A percentile compares a stretch with the other conserved stretches of the same genome.
Evolutionary conservation across 1,140 invertebrate genomes (phyloP).

Genomic region (Dermatophagoides farinae): DNA sequence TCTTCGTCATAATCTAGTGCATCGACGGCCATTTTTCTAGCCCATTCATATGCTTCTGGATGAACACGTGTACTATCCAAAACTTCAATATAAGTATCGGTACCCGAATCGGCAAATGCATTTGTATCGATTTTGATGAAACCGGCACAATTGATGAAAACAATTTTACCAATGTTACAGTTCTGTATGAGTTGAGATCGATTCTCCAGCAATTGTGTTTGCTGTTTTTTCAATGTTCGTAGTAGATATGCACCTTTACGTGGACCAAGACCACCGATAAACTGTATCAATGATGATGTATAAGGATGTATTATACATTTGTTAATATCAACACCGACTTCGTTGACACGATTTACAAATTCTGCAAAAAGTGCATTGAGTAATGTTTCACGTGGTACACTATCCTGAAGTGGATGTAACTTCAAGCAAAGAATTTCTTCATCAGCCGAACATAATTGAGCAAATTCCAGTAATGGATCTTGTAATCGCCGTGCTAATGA

Average conservation of each 20-base stretch:
- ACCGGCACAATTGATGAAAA: slow-evolving; percentile 96
- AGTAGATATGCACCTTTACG: slow-evolving; percentile 76
- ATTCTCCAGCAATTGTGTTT: slow-evolving; percentile 82
- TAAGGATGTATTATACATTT: slow-evolving; percentile 65
- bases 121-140: slow-evolving; percentile 98
- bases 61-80: slow-evolving; percentile 92
- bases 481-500: slow-evolving; percentile 75
- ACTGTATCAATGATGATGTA: slow-evolving; percentile 77
- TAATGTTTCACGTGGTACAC: slow-evolving; percentile 61
- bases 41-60: slow-evolving; percentile 98
- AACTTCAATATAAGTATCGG: slow-evolving; percentile 83
- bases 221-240: slow-evolving; percentile 44
- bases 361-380: slow-evolving; percentile 64
- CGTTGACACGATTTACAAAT: slow-evolving; percentile 80
- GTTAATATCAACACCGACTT: slow-evolving; percentile 97
- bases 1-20: slow-evolving; percentile 94
- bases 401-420: slow-evolving; percentile 70
- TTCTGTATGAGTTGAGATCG: slow-evolving; percentile 80
- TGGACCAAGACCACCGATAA: slow-evolving; percentile 88
- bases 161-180: slow-evolving; percentile 92
- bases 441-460: slow-evolving; percentile 78
- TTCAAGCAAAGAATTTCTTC: slow-evolving; percentile 86
- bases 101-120: slow-evolving; percentile 63
- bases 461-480: slow-evolving; percentile 88
- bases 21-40: slow-evolving; percentile 97